phyloP scores from a whole-genome alignment of 2,888 invertebrate genomes.

The Metalampra italica region DNA sequence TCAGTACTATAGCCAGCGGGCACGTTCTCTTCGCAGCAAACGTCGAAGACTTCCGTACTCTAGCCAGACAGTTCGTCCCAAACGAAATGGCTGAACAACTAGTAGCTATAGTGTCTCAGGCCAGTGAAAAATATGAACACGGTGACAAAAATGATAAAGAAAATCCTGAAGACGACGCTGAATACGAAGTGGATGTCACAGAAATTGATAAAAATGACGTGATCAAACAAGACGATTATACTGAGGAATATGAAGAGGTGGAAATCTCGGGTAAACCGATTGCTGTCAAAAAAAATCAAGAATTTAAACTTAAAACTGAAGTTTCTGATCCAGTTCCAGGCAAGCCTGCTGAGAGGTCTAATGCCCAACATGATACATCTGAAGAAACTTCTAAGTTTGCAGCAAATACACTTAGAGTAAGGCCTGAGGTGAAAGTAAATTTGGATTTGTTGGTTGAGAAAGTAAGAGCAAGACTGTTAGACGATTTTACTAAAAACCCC shows the following conservation, averaged over 20 bases:
- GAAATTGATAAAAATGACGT: neutral
- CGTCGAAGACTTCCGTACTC: slow-evolving; percentile 34
- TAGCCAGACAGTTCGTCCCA: slow-evolving; percentile 39
- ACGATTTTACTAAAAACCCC: slow-evolving; percentile 12
- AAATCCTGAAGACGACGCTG: neutral
- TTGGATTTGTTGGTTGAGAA: slow-evolving; percentile 35
- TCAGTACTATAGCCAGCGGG: slow-evolving; percentile 6
- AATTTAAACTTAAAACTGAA: neutral
- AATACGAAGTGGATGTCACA: neutral
- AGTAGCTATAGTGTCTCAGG: slow-evolving; percentile 20
- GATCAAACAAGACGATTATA: neutral
- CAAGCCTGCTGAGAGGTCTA: no score
- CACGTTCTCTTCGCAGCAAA: slow-evolving; percentile 39
- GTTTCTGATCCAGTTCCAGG: no score
- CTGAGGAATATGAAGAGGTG: neutral
- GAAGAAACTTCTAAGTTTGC: no score
- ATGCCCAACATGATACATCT: no score
- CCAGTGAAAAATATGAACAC: neutral
- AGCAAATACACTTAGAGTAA: no score
- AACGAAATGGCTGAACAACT: slow-evolving; percentile 30
- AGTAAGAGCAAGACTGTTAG: slow-evolving; percentile 31
- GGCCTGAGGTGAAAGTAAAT: slow-evolving; percentile 13
- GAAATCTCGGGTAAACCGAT: slow-evolving; percentile 7
- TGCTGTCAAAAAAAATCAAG: slow-evolving; percentile 3
- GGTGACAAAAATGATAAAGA: neutral